phyloP scores from a whole-genome alignment of 2,113 vertebrate species.

The Phyllostomus hastatus region DNA sequence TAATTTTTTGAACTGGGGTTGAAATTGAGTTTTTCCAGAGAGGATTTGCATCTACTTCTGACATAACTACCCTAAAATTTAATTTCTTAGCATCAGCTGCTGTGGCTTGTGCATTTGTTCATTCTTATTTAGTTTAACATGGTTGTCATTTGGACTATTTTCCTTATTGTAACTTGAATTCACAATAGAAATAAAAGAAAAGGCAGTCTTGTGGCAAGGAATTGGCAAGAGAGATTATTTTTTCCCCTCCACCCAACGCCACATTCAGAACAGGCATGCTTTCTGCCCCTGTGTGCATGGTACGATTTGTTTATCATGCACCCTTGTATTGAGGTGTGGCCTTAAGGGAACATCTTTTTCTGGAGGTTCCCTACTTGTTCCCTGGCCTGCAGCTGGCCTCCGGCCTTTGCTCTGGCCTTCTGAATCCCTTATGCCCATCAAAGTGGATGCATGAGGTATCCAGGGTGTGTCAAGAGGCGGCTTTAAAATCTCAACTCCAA shows the following conservation, averaged over 20 bases:
- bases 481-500: not conserved
- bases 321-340: not conserved
- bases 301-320: not conserved
- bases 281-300: not conserved
- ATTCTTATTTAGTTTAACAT: not conserved
- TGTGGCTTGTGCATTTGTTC: not conserved
- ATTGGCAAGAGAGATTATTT: not conserved
- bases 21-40: not conserved
- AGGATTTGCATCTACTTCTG: not conserved
- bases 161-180: not conserved
- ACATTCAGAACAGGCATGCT: not conserved
- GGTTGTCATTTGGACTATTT: not conserved
- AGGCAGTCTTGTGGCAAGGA: not conserved
- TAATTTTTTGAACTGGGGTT: not conserved
- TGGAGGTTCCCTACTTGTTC: too few relatives aligned
- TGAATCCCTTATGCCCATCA: not conserved
- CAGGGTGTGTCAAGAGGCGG: not conserved
- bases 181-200: not conserved
- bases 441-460: not conserved
- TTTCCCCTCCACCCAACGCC: not conserved
- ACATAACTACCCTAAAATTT: not conserved
- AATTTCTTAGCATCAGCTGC: not conserved
- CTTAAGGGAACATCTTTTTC: not conserved
- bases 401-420: not conserved
- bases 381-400: not conserved